These are phyloP conservation scores for Caenorhabditis briggsae DNA, from an alignment of 1,140 invertebrate species.

Conservation along the genomic window DNA sequence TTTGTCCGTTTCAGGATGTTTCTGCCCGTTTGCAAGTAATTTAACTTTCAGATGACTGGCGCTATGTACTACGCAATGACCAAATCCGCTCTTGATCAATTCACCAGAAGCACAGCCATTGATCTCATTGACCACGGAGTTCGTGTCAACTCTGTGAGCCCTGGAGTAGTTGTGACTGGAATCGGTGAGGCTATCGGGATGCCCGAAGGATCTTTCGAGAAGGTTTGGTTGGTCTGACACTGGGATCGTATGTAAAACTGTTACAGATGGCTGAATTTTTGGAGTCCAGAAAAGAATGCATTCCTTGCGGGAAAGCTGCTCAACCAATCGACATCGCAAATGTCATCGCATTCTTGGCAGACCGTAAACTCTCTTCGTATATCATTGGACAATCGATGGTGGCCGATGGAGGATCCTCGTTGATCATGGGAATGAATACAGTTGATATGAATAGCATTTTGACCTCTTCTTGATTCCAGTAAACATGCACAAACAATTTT, in stretches of 20 bases:
- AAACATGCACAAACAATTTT: not conserved
- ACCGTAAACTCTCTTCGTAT: conserved; percentile 26
- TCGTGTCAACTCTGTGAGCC: conserved; percentile 61
- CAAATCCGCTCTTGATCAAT: conserved; percentile 82
- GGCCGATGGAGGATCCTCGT: not conserved
- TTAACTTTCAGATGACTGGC: conserved; percentile 78
- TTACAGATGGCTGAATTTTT: not conserved
- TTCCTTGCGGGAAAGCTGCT: not conserved
- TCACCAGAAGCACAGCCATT: conserved; percentile 85
- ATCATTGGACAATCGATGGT: conserved; percentile 40
- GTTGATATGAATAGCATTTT: not conserved
- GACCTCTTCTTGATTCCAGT: not conserved
- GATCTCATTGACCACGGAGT: conserved; percentile 84
- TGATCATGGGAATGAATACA: conserved; percentile 3
- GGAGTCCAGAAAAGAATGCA: not conserved
- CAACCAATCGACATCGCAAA: conserved; percentile 50
- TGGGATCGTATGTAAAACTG: not conserved
- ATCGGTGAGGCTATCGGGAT: conserved; percentile 1
- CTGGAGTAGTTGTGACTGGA: not conserved
- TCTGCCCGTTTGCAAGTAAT: too few species aligned
- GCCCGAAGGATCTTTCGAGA: not conserved
- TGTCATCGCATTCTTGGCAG: conserved; percentile 55
- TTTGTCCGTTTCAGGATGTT: too few species aligned
- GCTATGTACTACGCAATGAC: conserved; percentile 85
- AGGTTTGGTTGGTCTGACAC: not conserved